Evolutionary conservation across 2,113 vertebrate species (phyloP).

Genomic region (Atlantisia rogersi): DNA sequence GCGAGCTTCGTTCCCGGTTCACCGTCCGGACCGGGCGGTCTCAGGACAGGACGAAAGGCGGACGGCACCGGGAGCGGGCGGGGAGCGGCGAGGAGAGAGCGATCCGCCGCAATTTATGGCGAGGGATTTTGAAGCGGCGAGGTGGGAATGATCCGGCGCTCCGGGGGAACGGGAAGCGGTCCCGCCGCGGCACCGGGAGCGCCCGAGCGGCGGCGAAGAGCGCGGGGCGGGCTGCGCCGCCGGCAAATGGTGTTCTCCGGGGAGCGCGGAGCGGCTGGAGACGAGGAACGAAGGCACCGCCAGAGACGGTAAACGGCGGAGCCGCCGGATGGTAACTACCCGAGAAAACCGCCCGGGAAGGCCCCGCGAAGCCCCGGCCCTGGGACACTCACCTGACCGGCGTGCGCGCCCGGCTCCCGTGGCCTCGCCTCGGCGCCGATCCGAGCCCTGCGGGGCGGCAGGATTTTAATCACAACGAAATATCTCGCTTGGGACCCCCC

Average conservation of each 20-base stretch:
- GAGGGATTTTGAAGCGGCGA: not conserved
- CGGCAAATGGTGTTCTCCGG: not conserved
- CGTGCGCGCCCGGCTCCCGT: not conserved
- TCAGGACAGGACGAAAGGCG: not conserved
- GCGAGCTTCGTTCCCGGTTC: not conserved
- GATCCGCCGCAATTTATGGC: not conserved
- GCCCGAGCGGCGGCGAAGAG: not conserved
- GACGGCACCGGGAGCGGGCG: not conserved
- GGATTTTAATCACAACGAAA: slow-evolving; percentile 46
- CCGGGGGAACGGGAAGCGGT: not conserved
- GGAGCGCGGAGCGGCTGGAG: not conserved
- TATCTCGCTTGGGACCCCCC: not conserved
- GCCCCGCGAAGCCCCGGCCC: not conserved
- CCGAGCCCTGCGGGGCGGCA: not conserved
- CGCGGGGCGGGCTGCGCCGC: not conserved
- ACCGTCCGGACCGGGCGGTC: not conserved
- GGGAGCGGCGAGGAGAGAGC: not conserved
- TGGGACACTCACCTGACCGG: slow-evolving; percentile 50
- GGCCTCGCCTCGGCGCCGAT: not conserved
- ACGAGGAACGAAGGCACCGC: not conserved
- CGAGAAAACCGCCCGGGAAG: not conserved
- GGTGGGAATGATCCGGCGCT: not conserved
- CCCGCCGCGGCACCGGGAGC: not conserved
- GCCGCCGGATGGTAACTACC: not conserved
- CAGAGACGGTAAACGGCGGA: not conserved